Percentiles rank a stretch among this genome's conserved stretches.
Conservation (phyloP, 1,140 invertebrate genomes). For the Aphelenchoides fujianensis region DNA sequence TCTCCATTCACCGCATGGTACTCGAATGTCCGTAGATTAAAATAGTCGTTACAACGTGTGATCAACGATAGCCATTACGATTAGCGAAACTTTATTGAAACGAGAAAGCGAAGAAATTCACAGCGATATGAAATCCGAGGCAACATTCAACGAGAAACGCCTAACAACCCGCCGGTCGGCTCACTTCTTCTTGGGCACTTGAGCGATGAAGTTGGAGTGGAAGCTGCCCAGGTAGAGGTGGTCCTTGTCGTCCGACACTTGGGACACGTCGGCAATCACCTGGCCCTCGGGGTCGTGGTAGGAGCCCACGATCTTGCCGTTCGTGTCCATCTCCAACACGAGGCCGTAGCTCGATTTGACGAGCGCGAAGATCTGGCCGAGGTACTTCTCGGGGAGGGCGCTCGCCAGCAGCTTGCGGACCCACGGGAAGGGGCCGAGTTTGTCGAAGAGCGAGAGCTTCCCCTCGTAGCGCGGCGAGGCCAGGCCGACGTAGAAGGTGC, state of each 20-base stretch:
- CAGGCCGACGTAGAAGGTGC: slow-evolving; percentile 53
- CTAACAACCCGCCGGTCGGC: neutral
- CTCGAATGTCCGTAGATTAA: too few relatives aligned
- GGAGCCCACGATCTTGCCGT: slow-evolving; percentile 62
- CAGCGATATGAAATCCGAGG: neutral
- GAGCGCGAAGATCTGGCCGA: slow-evolving; percentile 53
- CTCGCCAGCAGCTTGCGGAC: slow-evolving; percentile 57
- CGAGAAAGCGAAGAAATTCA: too few relatives aligned
- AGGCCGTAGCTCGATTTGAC: slow-evolving; percentile 63
- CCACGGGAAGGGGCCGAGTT: slow-evolving; percentile 52
- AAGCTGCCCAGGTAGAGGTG: slow-evolving; percentile 54
- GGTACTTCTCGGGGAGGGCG: slow-evolving; percentile 54
- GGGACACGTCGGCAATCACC: slow-evolving; percentile 60
- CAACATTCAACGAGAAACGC: neutral
- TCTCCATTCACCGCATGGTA: too few relatives aligned
- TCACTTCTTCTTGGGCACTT: slow-evolving; percentile 45
- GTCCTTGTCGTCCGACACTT: slow-evolving; percentile 51
- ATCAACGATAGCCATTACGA: too few relatives aligned
- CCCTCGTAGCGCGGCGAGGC: slow-evolving; percentile 51
- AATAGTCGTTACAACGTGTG: too few relatives aligned
- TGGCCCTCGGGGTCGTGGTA: slow-evolving; percentile 63
- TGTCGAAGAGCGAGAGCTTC: slow-evolving; percentile 57
- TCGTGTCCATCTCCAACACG: slow-evolving; percentile 62
- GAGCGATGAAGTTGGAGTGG: slow-evolving; percentile 52
- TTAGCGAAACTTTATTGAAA: too few relatives aligned